Evolutionary conservation across 2,888 invertebrate genomes (phyloP).

Genomic region (Lissocephala sabroskyi): DNA sequence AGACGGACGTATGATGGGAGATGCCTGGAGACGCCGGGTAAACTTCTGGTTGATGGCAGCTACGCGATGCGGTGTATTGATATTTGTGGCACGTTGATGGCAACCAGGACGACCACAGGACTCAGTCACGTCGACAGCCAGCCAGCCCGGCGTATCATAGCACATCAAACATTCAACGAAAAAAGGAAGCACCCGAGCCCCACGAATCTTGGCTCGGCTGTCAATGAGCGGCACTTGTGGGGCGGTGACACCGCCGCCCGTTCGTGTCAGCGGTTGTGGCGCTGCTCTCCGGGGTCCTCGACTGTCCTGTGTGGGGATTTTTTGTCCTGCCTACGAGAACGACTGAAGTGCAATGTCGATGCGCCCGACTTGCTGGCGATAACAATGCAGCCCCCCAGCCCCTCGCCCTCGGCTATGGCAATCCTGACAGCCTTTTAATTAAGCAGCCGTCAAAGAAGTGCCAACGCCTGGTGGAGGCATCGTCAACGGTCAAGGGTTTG

Average conservation of each 20-base stretch:
- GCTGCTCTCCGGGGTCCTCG: background rate
- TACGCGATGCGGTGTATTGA: slow-evolving; percentile 36
- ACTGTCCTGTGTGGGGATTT: slow-evolving; percentile 15
- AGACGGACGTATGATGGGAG: background rate
- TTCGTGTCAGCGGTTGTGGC: slow-evolving; percentile 37
- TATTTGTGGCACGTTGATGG: slow-evolving; percentile 53
- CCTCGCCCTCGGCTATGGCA: too few relatives aligned
- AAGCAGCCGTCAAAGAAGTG: slow-evolving; percentile 65
- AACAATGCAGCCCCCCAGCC: slow-evolving; percentile 50
- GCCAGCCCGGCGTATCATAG: background rate
- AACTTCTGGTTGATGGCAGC: slow-evolving; percentile 1
- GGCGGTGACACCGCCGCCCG: too few relatives aligned
- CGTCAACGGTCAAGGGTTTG: too few relatives aligned
- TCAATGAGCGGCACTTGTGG: slow-evolving; percentile 55
- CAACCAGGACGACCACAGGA: background rate
- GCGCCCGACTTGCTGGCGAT: slow-evolving; percentile 32
- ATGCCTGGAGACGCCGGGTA: too few relatives aligned
- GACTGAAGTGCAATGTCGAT: slow-evolving; percentile 29
- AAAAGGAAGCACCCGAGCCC: slow-evolving; percentile 35
- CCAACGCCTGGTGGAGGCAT: too few relatives aligned
- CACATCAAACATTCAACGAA: background rate
- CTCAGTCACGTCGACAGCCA: background rate
- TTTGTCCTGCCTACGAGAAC: slow-evolving; percentile 45
- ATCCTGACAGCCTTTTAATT: slow-evolving; percentile 64
- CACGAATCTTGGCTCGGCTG: slow-evolving; percentile 57